A percentile compares a stretch with the other conserved stretches of the same genome.
Conservation (phyloP, 1,140 invertebrate genomes). For the Heterodera schachtii region DNA sequence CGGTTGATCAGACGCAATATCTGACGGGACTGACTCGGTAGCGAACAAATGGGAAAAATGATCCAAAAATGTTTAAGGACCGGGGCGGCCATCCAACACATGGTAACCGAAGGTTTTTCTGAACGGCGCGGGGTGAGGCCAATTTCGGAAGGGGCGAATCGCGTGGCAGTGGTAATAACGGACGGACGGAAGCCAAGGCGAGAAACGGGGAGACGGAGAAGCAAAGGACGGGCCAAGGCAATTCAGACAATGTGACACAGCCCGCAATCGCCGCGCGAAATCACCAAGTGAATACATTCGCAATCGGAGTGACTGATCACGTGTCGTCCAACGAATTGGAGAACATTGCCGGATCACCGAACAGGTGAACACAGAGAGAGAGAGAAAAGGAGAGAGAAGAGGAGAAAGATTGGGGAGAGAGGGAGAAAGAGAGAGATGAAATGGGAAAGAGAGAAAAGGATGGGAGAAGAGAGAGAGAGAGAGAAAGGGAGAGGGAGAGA, state of each 20-base stretch:
- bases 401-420: no score
- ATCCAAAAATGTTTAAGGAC: conserved; percentile 40
- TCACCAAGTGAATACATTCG: conserved; percentile 60
- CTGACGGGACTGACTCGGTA: conserved; percentile 60
- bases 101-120: conserved; percentile 63
- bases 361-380: conserved; percentile 34
- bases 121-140: conserved; percentile 63
- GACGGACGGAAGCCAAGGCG: conserved; percentile 62
- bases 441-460: no score
- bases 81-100: conserved; percentile 64
- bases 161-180: conserved; percentile 64
- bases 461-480: no score
- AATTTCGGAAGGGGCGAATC: conserved; percentile 53
- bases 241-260: conserved; percentile 61
- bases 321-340: conserved; percentile 62
- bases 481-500: no score
- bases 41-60: background rate
- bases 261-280: conserved; percentile 57
- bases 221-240: background rate
- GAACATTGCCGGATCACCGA: conserved; percentile 62
- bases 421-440: no score
- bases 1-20: conserved; percentile 59
- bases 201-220: background rate
- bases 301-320: conserved; percentile 65
- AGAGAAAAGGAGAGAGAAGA: no score